Percentiles rank a stretch among this genome's conserved stretches.
phyloP scores from a whole-genome alignment of 2,797 vertebrate genomes.

The Hippocampus kuda region DNA sequence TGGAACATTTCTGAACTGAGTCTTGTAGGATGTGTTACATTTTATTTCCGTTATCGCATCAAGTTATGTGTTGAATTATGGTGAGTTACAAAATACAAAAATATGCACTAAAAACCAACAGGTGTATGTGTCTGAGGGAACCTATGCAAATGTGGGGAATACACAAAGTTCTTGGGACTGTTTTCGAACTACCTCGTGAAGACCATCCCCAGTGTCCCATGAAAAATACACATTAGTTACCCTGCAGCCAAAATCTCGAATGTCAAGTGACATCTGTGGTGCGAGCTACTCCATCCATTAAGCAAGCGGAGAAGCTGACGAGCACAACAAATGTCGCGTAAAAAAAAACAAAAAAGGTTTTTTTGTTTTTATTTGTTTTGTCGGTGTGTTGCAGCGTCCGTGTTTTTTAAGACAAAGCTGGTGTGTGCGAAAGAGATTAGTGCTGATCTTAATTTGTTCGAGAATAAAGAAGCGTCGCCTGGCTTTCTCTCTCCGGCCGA shows the following conservation, averaged over 20 bases:
- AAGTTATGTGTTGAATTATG: background rate
- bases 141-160: too few relatives aligned
- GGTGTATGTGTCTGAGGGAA: background rate
- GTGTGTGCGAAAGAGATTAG: constrained; percentile 9
- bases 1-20: background rate
- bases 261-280: background rate
- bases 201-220: background rate
- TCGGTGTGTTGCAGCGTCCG: background rate
- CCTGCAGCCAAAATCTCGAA: background rate
- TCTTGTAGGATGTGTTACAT: background rate
- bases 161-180: background rate
- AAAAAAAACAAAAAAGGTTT: too few relatives aligned
- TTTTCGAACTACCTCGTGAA: background rate
- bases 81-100: background rate
- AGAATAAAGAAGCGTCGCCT: constrained; percentile 20
- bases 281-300: constrained; percentile 16
- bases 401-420: background rate
- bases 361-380: background rate
- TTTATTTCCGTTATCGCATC: background rate
- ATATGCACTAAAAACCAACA: background rate
- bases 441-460: constrained; percentile 26
- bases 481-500: constrained; percentile 22
- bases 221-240: background rate
- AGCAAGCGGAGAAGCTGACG: background rate
- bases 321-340: background rate